A percentile compares a stretch with the other conserved stretches of the same genome.
These are phyloP conservation scores for Notiomystis cincta DNA, from an alignment of 2,113 vertebrate species.

Conservation along the genomic window DNA sequence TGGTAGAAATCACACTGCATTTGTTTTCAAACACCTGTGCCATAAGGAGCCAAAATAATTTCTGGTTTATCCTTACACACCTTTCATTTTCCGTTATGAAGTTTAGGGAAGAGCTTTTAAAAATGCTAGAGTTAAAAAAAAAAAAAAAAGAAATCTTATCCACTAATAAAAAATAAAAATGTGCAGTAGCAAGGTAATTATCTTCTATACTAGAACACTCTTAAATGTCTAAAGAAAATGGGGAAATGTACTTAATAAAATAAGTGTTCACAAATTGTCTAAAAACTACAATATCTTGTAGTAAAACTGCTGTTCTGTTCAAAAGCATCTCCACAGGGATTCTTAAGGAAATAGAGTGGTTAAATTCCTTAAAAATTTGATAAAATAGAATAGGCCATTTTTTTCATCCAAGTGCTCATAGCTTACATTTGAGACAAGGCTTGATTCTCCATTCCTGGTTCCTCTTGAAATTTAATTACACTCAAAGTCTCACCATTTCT, in stretches of 20 bases:
- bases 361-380: conserved; percentile 36
- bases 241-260: neutral
- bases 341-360: conserved; percentile 10
- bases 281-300: neutral
- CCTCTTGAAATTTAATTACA: neutral
- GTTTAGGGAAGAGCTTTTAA: neutral
- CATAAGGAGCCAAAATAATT: neutral
- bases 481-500: neutral
- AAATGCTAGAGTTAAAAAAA: neutral
- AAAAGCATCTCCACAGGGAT: conserved; percentile 7
- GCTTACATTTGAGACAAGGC: neutral
- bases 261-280: conserved; percentile 38
- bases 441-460: neutral
- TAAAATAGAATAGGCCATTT: neutral
- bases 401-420: neutral
- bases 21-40: neutral
- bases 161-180: neutral
- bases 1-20: neutral
- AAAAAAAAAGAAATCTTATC: neutral
- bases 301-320: neutral
- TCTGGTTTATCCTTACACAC: neutral
- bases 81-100: neutral
- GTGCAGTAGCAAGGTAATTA: neutral
- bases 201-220: neutral
- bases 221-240: neutral